phyloP scores from a whole-genome alignment of 2,113 vertebrate species.

The Ammodytes marinus region DNA sequence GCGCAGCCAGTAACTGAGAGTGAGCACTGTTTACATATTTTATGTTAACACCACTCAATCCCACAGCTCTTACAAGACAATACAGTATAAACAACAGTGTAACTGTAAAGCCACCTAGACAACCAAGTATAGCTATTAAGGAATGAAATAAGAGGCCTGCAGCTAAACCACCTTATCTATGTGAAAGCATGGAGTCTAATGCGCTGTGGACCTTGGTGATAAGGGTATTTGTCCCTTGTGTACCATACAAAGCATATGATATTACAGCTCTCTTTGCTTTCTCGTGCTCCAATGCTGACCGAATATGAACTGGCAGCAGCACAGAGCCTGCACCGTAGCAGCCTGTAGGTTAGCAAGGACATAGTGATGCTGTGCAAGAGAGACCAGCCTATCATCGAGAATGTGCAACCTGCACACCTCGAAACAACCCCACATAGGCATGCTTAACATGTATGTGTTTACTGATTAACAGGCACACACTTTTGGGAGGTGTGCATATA shows the following conservation, averaged over 20 bases:
- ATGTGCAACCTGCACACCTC: slow-evolving; percentile 1
- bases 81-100: neutral
- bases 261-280: slow-evolving; percentile 41
- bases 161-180: slow-evolving; percentile 33
- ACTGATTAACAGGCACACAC: neutral
- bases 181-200: slow-evolving; percentile 51
- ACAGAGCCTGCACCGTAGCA: slow-evolving; percentile 37
- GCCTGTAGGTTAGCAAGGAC: slow-evolving; percentile 31
- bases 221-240: slow-evolving; percentile 61
- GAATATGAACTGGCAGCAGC: slow-evolving; percentile 49
- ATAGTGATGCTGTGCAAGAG: slow-evolving; percentile 8
- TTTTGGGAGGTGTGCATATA: neutral
- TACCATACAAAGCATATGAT: slow-evolving; percentile 34
- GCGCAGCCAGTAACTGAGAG: neutral
- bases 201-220: slow-evolving; percentile 52
- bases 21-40: neutral
- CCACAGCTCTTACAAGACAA: neutral
- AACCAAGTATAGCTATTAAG: neutral
- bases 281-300: slow-evolving; percentile 31
- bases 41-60: neutral
- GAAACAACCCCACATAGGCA: neutral
- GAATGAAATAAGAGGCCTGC: slow-evolving; percentile 22
- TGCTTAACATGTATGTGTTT: too few species aligned
- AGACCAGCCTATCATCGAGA: slow-evolving; percentile 15
- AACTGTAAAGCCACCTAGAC: neutral